Base-by-base conservation (phyloP, 2,113 vertebrate species). In the Perccottus glenii region DNA sequence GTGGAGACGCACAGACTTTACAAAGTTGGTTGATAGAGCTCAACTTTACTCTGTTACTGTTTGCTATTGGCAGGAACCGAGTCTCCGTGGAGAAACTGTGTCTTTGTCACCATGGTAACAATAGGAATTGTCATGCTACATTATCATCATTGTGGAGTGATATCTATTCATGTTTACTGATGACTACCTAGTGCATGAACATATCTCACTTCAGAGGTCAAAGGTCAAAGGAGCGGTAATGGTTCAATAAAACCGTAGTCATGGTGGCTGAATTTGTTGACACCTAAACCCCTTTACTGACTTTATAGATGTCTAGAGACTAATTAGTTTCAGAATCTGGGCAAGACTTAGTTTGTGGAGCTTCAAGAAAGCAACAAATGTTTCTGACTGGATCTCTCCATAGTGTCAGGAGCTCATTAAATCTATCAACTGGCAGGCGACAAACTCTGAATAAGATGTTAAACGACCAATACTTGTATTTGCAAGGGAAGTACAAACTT, bases 41-140 rank as follows among this genome's bases (percentile, higher is more conserved):
- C 1, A 55, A n/a, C 33, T 38, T 55, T 55, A 19, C 32, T 55
- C n/a, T 38, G 52, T 36, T 6, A 9, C 14, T 36, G 27, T 53
- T 53, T 53, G 51, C 19, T 27, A 27, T 2, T 2, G 19, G 19
- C 19, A 27, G 19, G 19, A n/a, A n/a, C n/a, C n/a, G n/a, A 27
- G 19, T 27, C 19, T 27, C 77, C 44, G 73, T 32, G 70, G 77
- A 64, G 65, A 77, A 3, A 14, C 36, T 48, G 77, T 73, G 55
- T 80, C 59, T 70, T 19, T 48, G 81, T 83, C 44, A 74, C 81
- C 77, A 83, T 11, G 73, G 77, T 67, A 70, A 83, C 76, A 78
- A 68, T 58, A 55, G 47, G 60, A 64, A 27, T 27, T 27, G 69
- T 67, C 58, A 71, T 43, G 43, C 33, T 19, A 27, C 19, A 27